Evolutionary conservation across 2,888 invertebrate species (phyloP), one percentile per base, ranked within the genome.

Genomic region (Seladonia tumulorum): DNA sequence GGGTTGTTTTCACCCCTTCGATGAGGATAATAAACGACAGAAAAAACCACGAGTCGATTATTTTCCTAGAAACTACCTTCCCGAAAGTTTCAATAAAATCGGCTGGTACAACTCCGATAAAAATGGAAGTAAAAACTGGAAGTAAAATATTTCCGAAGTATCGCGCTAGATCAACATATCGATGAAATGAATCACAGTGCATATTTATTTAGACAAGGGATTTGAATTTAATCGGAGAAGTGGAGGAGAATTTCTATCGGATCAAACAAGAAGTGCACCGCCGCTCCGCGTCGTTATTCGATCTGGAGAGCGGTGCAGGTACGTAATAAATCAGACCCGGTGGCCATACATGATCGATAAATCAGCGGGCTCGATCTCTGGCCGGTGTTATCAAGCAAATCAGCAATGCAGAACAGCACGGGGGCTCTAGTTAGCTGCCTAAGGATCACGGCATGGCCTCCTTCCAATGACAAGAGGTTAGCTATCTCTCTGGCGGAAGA

Each of bases 401-500:
- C 63, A 63, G 70, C 71, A 77, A 78, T 66, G 81, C 12, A 39
- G 77, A 70, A 74, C 77, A 66, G 71, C 42, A 66, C 53, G 74
- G 47, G 47, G 60, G 45, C 68, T 39, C 85, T 86, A 81, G 68
- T 45, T 72, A 47, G 78, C 35, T 47, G 66, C 1, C 70, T 77
- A 66, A 81, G 83, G 68, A 76, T 81, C 79, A 35, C 66, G 25
- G 39, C 35, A 29, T 71, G 63, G 45, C 73, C 71, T 57, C 29
- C 79, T 35, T 57, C 12, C 79, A 79, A 68, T 81, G 74, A 63
- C 66, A 79, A 76, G 70, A 71, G 70, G 74, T 66, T 42, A 39
- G 66, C 77, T 47, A 70, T 83, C 77, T 29, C 25, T 16, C n/a
- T n/a, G n/a, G 22, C 2, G 63, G 57, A 78, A 85, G 81, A 82